phyloP scores from a whole-genome alignment of 2,888 invertebrate species.

The Lasioglossum marginatum region DNA sequence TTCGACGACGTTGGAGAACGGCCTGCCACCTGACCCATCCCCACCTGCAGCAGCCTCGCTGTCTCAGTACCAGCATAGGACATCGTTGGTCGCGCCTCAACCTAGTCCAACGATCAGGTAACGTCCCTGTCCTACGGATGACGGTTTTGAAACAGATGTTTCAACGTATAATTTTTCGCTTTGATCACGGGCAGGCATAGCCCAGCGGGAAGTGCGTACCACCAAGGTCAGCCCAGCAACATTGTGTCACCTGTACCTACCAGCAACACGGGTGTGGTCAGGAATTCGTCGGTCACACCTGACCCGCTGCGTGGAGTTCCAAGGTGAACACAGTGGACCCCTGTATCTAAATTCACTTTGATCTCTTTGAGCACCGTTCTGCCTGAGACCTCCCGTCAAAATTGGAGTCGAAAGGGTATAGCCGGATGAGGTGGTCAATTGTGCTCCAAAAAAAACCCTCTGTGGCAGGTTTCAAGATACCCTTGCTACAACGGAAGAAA shows the following conservation, averaged over 20 bases:
- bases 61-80: slow-evolving; percentile 82
- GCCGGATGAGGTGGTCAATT: neutral
- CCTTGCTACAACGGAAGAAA: neutral
- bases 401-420: neutral
- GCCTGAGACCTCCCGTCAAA: neutral
- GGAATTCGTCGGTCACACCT: slow-evolving; percentile 83
- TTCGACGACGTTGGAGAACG: slow-evolving; percentile 84
- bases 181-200: slow-evolving; percentile 75
- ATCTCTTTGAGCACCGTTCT: neutral
- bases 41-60: slow-evolving; percentile 81
- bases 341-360: too few relatives aligned
- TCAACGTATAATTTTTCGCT: slow-evolving; percentile 19
- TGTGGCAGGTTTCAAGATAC: too few relatives aligned
- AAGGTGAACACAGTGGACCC: slow-evolving; percentile 67
- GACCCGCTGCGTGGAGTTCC: slow-evolving; percentile 78
- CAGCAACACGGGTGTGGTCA: slow-evolving; percentile 81
- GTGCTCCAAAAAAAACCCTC: neutral
- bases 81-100: slow-evolving; percentile 82
- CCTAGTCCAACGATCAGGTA: slow-evolving; percentile 84
- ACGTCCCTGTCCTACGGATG: slow-evolving; percentile 1
- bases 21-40: slow-evolving; percentile 85
- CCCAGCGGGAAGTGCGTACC: slow-evolving; percentile 80
- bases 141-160: neutral
- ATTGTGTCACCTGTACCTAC: slow-evolving; percentile 80
- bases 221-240: slow-evolving; percentile 81